Base-by-base conservation (phyloP, 2,113 vertebrate genomes). In the Prionailurus bengalensis region DNA sequence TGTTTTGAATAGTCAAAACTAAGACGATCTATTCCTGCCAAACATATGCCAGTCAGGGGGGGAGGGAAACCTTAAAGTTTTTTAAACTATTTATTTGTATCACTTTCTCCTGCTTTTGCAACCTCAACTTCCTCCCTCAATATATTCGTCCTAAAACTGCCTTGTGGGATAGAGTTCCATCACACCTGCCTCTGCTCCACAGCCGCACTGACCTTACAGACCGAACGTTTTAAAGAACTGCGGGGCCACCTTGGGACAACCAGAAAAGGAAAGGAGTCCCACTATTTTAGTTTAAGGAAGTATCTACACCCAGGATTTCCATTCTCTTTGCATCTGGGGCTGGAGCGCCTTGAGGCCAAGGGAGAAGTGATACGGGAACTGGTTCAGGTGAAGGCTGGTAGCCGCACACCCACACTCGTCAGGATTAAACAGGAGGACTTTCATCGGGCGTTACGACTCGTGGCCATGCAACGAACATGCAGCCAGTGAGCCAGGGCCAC, bases 301-400 rank as follows among this genome's bases (percentile, higher is more conserved):
- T 51, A 4, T 53, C 23, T 31, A 14, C 1, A 15, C 29, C 16
- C 27, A 63, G 48, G 83, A 8, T 14, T 42, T 68, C 92, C 91
- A 42, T 89, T 29, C 58, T 70, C 73, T 66, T 7, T 17, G 66
- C 21, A 13, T 39, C 6, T 27, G 48, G 33, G 68, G 27, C 53
- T 39, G 7, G 7, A 74, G 27, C 83, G 15, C 51, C 63, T n/a
- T 31, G 42, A 36, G 78, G n/a, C 33, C 70, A 8, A 53, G 36
- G 73, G 27, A 33, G n/a, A 48, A 29, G n/a, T 5, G 73, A 73
- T 23, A 58, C 13, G 66, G n/a, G 29, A 5, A 4, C 45, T 0
- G 31, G 31, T 14, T 42, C 2, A 4, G 10, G 4, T 1, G 31
- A 25, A n/a, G 27, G 36, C 55, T 10, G 1, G 2, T 2, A 15